Evolutionary conservation across 2,888 invertebrate genomes (phyloP), one percentile per base, ranked within the genome.

Genomic region (Junonia oenone): DNA sequence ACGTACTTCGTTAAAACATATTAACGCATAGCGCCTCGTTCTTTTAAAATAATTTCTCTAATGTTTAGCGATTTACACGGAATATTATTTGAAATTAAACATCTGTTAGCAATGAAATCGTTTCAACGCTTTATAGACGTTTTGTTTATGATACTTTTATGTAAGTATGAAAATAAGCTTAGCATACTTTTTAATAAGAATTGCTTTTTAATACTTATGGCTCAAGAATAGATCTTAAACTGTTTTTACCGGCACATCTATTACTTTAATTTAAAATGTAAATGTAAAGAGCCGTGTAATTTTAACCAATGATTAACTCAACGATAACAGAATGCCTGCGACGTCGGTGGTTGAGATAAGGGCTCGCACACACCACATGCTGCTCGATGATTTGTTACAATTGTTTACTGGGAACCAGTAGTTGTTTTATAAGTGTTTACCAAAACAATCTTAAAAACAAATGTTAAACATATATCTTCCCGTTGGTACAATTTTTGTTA

Each of bases 1-100:
- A 70, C 76, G 72, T 68, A 72, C 73, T 70, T 68, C 68, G 78
- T 79, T 77, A 78, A 69, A 72, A 75, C 71, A 71, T 71, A 71
- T 75, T 76, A 78, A 73, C 75, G 68, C 72, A 67, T 67, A 67
- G 71, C 60, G 60, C 55, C 58, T 53, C 53, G 51, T 59, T 63
- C 61, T 66, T 67, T 65, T 51, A 62, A 62, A 63, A 63, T 64
- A 56, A 59, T 59, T 54, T 56, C 45, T 51, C 49, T 59, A 58
- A 62, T 59, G 57, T 59, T 45, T 53, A 43, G 22, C 56, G 47
- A 55, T 59, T 56, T 53, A 59, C 59, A 57, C 57, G 46, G 50
- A 57, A 62, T 63, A 63, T 63, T 56, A 59, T 58, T 55, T 62
- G 56, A 59, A 58, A 63, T 61, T 46, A 38, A 63, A 63, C 58